phyloP scores from a whole-genome alignment of 1,140 invertebrate genomes.

The Matsumurasca onukii region DNA sequence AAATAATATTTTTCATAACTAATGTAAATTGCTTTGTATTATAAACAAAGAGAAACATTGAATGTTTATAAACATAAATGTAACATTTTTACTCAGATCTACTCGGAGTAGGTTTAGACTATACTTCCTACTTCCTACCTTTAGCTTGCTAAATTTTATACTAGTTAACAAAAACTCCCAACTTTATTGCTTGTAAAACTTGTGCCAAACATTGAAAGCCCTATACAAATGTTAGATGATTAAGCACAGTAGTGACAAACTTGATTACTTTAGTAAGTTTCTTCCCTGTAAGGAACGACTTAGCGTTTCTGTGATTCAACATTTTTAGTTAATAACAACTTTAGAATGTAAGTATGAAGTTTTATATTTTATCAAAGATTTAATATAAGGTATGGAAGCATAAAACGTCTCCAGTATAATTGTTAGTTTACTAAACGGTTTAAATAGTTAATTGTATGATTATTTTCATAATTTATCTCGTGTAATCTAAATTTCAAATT shows the following conservation, averaged over 20 bases:
- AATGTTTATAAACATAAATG: background rate
- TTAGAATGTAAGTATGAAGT: background rate
- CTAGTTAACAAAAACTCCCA: background rate
- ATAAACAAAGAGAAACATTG: background rate
- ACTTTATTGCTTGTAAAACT: slow-evolving; percentile 21
- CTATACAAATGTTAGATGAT: background rate
- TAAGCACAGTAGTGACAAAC: background rate
- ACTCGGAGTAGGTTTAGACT: background rate
- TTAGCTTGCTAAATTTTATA: slow-evolving; percentile 8
- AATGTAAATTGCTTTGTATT: slow-evolving; percentile 8
- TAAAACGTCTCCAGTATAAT: too few relatives aligned
- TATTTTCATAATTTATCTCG: background rate
- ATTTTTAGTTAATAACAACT: background rate
- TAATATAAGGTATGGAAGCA: background rate
- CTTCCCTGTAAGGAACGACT: background rate
- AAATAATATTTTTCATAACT: background rate
- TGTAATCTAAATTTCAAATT: too few relatives aligned
- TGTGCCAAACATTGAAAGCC: background rate
- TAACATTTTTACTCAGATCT: background rate
- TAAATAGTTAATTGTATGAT: background rate
- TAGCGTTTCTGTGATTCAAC: slow-evolving; percentile 10
- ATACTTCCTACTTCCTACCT: background rate
- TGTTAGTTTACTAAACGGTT: background rate
- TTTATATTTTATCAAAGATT: background rate
- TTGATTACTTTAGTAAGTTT: background rate